Evolutionary conservation across 2,113 vertebrate genomes (phyloP).

Genomic region (Cyphomyrus plagiostoma): DNA sequence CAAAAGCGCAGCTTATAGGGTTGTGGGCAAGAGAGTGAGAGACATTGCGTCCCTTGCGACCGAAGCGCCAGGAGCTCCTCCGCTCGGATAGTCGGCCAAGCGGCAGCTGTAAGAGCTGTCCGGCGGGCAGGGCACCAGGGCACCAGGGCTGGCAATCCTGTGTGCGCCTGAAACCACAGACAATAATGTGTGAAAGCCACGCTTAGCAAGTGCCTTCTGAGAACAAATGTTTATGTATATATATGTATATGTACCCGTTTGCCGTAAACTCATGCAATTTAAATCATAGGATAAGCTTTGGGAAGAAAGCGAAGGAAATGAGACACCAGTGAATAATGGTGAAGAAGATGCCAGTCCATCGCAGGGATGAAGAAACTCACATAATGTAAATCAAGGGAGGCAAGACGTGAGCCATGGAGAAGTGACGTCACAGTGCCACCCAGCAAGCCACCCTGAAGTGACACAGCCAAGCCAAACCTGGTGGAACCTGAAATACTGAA

Average conservation of each 20-base stretch:
- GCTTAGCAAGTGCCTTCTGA: not conserved
- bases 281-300: not conserved
- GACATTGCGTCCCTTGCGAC: not conserved
- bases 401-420: not conserved
- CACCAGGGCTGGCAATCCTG: not conserved
- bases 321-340: not conserved
- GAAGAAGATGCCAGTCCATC: not conserved
- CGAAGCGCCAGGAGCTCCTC: not conserved
- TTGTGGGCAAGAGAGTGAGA: not conserved
- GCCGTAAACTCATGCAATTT: not conserved
- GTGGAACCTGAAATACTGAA: not conserved
- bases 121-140: not conserved
- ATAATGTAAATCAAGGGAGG: not conserved
- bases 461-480: not conserved
- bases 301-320: not conserved
- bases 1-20: constrained; percentile 11
- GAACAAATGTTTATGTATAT: not conserved
- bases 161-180: not conserved
- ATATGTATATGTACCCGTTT: not conserved
- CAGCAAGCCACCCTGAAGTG: not conserved
- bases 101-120: not conserved
- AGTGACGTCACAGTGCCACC: not conserved
- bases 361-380: not conserved
- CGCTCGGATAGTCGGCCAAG: not conserved
- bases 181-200: not conserved